These are phyloP conservation scores for Dynastes maya DNA, from an alignment of 2,888 invertebrate species.

Conservation along the genomic window DNA sequence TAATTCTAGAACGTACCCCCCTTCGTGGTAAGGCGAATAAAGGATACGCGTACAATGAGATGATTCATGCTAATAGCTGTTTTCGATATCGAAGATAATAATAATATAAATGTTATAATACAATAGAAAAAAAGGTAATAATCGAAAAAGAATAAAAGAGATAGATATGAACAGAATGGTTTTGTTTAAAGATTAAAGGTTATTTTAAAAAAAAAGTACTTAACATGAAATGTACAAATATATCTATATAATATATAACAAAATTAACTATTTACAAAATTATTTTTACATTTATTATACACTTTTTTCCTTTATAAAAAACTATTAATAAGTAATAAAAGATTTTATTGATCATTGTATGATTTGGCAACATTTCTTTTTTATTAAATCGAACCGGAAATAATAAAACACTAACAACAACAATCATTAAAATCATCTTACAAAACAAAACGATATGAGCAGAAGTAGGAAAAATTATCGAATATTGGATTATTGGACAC, in stretches of 20 bases:
- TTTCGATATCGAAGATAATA: conserved; percentile 3
- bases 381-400: not conserved
- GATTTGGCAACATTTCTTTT: conserved; percentile 19
- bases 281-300: not conserved
- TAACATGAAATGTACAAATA: conserved; percentile 31
- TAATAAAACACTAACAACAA: conserved; percentile 1
- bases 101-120: not conserved
- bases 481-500: too few relatives aligned
- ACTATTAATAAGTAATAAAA: not conserved
- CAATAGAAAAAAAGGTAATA: not conserved
- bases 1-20: conserved; percentile 27
- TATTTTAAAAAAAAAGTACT: conserved; percentile 18
- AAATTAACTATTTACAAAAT: conserved; percentile 26
- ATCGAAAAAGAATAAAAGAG: not conserved
- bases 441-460: conserved; percentile 1
- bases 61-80: conserved; percentile 34
- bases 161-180: conserved; percentile 1
- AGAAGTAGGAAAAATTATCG: not conserved
- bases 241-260: conserved; percentile 11
- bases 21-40: not conserved
- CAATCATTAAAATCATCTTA: conserved; percentile 28
- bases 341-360: conserved; percentile 29
- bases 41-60: not conserved
- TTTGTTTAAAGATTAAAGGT: not conserved
- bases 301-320: too few relatives aligned